Evolutionary conservation across 2,888 invertebrate species (phyloP).

Genomic region (Escarpia spicata): DNA sequence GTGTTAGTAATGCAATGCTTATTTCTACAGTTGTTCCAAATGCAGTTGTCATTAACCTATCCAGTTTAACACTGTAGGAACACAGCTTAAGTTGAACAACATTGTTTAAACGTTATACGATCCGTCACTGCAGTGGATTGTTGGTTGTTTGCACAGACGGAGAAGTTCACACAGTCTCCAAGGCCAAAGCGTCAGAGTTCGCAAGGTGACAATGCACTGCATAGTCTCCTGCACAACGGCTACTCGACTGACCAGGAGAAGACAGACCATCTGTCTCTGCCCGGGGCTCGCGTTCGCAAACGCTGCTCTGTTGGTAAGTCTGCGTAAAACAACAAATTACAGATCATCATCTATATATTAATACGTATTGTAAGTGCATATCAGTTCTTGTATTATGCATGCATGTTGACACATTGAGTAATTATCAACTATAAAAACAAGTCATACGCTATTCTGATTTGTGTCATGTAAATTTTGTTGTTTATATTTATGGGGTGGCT

Average conservation of each 20-base stretch:
- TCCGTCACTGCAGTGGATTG: not conserved
- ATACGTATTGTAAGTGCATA: not conserved
- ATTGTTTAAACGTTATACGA: too few relatives aligned
- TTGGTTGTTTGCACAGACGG: conserved; percentile 69
- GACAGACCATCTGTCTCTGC: conserved; percentile 34
- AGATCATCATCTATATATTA: not conserved
- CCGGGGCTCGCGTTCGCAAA: conserved; percentile 41
- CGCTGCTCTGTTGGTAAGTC: conserved; percentile 38
- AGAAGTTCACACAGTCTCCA: conserved; percentile 72
- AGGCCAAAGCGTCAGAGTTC: conserved; percentile 70
- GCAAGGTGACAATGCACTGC: conserved; percentile 79
- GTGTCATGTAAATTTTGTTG: too few relatives aligned
- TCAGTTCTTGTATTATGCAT: too few relatives aligned
- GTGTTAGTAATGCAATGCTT: too few relatives aligned
- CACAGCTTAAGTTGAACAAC: too few relatives aligned
- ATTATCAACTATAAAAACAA: too few relatives aligned
- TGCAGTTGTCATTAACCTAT: too few relatives aligned
- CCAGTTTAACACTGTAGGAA: too few relatives aligned
- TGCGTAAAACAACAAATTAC: not conserved
- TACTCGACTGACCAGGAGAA: conserved; percentile 64
- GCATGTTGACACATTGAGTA: too few relatives aligned
- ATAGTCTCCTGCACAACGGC: conserved; percentile 73
- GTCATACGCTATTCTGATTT: too few relatives aligned
- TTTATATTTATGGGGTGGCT: too few relatives aligned
- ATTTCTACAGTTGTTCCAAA: too few relatives aligned